phyloP scores from a whole-genome alignment of 2,888 invertebrate genomes.

The Lasioglossum oenotherae region DNA sequence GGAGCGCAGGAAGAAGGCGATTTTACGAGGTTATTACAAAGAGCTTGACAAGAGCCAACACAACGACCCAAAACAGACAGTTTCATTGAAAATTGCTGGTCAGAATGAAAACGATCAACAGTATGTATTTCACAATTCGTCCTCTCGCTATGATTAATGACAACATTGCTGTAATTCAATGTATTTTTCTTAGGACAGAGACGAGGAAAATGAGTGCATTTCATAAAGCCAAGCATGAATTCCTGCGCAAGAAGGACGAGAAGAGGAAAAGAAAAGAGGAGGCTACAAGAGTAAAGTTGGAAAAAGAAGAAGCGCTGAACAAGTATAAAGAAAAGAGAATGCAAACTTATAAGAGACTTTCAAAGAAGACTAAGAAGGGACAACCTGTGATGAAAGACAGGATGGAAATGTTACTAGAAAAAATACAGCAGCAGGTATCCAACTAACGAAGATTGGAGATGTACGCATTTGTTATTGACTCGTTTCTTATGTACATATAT shows the following conservation, averaged over 20 bases:
- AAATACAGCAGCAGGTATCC: constrained; percentile 87
- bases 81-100: not conserved
- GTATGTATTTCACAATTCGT: constrained; percentile 9
- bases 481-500: not conserved
- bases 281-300: constrained; percentile 85
- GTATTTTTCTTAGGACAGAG: constrained; percentile 13
- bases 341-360: constrained; percentile 89
- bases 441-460: not conserved
- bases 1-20: constrained; percentile 87
- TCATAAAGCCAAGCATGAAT: constrained; percentile 86
- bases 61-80: constrained; percentile 68
- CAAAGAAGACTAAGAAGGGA: constrained; percentile 91
- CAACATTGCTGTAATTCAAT: not conserved
- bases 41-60: constrained; percentile 85
- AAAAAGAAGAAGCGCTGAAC: constrained; percentile 87
- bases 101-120: constrained; percentile 6
- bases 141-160: not conserved
- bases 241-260: constrained; percentile 86
- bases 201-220: constrained; percentile 82
- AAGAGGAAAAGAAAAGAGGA: constrained; percentile 86
- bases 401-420: constrained; percentile 90
- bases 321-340: constrained; percentile 90
- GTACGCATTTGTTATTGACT: not conserved
- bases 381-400: constrained; percentile 95
- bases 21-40: constrained; percentile 87